These are phyloP conservation scores for Heliconius erato DNA, from an alignment of 2,888 invertebrate genomes.

Conservation along the genomic window DNA sequence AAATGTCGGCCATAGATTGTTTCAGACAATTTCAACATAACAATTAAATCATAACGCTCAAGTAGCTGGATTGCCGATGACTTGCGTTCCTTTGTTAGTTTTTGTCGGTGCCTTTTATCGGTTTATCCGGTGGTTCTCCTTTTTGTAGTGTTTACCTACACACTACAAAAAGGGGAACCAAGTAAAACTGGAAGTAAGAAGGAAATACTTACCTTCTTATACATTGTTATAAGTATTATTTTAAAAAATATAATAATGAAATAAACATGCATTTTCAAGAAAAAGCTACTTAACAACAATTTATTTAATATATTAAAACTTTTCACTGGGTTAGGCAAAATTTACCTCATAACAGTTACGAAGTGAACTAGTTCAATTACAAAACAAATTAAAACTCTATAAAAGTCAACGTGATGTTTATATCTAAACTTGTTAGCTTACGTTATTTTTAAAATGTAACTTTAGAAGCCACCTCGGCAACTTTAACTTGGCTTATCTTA, in stretches of 20 bases:
- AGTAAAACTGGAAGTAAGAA: too few species aligned
- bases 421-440: conserved; percentile 53
- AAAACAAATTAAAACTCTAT: conserved; percentile 50
- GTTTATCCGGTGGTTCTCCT: not conserved
- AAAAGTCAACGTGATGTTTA: conserved; percentile 49
- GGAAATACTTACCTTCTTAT: not conserved
- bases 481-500: conserved; percentile 72
- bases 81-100: conserved; percentile 65
- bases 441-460: conserved; percentile 67
- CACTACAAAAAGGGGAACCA: too few species aligned
- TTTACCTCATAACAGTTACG: conserved; percentile 18
- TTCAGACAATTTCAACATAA: conserved; percentile 52
- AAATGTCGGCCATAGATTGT: not conserved
- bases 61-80: conserved; percentile 56
- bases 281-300: not conserved
- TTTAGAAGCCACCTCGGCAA: conserved; percentile 70
- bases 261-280: too few species aligned
- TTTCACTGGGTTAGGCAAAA: not conserved
- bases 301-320: conserved; percentile 4
- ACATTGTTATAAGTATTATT: too few species aligned
- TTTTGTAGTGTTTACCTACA: not conserved
- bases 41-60: conserved; percentile 51
- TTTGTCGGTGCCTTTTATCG: conserved; percentile 48
- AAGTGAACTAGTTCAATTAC: conserved; percentile 38
- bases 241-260: too few species aligned